Base-by-base conservation (phyloP, 2,888 invertebrate species). In the Pyrgus malvae region DNA sequence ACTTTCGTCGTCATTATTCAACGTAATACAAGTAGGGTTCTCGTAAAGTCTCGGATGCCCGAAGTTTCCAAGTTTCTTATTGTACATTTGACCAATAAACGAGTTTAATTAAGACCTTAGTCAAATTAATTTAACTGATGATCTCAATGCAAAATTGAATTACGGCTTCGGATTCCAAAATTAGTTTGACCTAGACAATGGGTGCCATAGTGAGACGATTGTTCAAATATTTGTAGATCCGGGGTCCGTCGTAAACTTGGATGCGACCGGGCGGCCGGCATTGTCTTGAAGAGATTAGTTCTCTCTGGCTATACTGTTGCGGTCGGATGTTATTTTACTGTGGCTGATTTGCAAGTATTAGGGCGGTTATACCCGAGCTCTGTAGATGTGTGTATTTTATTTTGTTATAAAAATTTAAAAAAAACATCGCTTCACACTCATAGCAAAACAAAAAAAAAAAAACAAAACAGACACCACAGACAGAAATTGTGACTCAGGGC, bases 181-280 rank as follows among this genome's bases (percentile, higher is more conserved):
- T 87, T 85, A 85, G 86, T 85, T 87, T 78, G 83, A 84, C 84
- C 84, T 83, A 80, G 80, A 87, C 88, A 88, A 86, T 83, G 75
- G 78, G 72, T 68, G 69, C 65, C 69, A 69, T 65, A 67, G 72
- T 67, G 70, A 72, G 72, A 67, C 64, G 70, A 72, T 74, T 79
- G 80, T 76, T 87, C 80, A 83, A 86, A 88, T 87, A 87, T 85
- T 87, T 87, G 83, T 80, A 77, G 77, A 78, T 81, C 74, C 76
- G 72, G 70, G 68, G 69, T 63, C 48, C 66, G 79, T 82, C 88
- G 83, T 87, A 85, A 89, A 88, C 81, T 80, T 79, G 75, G 84
- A 83, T 87, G 85, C 82, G 81, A 79, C 77, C 70, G 61, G 68
- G n/a, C n/a, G n/a, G n/a, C n/a, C n/a, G 73, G 82, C 79, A 88